Percentiles rank a stretch among this genome's conserved stretches.
These are phyloP conservation scores for Dione juno DNA, from an alignment of 2,888 invertebrate species.

Conservation along the genomic window DNA sequence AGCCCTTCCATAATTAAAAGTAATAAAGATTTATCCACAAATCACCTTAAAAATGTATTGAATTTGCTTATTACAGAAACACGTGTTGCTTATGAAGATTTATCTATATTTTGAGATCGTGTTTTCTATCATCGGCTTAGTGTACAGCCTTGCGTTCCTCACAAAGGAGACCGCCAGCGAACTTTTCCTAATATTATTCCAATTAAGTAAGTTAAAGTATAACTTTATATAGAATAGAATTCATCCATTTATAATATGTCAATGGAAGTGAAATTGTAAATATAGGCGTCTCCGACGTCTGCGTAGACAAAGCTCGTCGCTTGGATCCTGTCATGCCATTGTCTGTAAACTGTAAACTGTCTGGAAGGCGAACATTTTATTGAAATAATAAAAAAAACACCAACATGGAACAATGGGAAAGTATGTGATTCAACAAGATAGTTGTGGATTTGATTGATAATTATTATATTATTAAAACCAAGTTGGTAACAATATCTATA, in stretches of 20 bases:
- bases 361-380: neutral
- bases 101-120: slow-evolving; percentile 77
- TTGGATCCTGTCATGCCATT: neutral
- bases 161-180: slow-evolving; percentile 71
- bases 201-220: slow-evolving; percentile 65
- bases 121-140: slow-evolving; percentile 71
- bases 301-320: neutral
- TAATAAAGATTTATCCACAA: too few species aligned
- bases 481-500: too few species aligned
- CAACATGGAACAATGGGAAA: neutral
- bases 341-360: too few species aligned
- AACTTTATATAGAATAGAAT: neutral
- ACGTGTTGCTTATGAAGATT: slow-evolving; percentile 71
- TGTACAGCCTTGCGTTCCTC: slow-evolving; percentile 73
- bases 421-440: neutral
- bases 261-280: too few species aligned
- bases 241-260: too few species aligned
- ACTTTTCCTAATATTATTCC: slow-evolving; percentile 73
- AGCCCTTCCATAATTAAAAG: too few species aligned
- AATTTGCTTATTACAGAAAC: slow-evolving; percentile 67
- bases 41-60: neutral
- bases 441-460: neutral
- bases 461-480: too few species aligned
- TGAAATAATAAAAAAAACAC: neutral
- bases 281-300: neutral